A percentile compares a stretch with the other conserved stretches of the same genome.
Evolutionary conservation across 92 coral and sea anemone genomes (phyloP).

Genomic region (Actinostola sp.): DNA sequence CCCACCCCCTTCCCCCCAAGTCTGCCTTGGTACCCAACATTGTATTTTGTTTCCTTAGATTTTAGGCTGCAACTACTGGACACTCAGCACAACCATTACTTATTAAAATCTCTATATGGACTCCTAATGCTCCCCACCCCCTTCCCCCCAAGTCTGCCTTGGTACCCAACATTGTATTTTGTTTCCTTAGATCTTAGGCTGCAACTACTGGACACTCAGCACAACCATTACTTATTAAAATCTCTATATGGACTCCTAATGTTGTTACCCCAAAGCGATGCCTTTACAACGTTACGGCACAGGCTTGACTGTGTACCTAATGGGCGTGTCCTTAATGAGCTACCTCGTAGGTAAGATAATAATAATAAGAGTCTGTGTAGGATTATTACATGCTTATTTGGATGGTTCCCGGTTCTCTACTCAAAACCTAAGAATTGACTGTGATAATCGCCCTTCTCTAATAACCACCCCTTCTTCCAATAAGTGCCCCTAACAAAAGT

Average conservation of each 20-base stretch:
- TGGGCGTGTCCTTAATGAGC: slow-evolving; percentile 75
- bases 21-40: not conserved
- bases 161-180: not conserved
- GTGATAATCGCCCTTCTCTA: too few species aligned
- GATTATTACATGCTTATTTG: too few species aligned
- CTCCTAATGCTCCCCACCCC: too few species aligned
- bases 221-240: slow-evolving; percentile 88
- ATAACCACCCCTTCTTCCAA: too few species aligned
- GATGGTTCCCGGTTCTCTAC: too few species aligned
- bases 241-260: slow-evolving; percentile 92
- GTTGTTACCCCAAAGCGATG: slow-evolving; percentile 98
- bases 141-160: too few species aligned
- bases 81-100: slow-evolving; percentile 89
- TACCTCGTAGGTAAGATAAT: slow-evolving; percentile 42
- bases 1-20: too few species aligned
- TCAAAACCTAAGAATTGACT: too few species aligned
- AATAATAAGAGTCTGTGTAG: too few species aligned
- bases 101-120: slow-evolving; percentile 91
- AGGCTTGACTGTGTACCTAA: slow-evolving; percentile 98
- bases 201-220: slow-evolving; percentile 91
- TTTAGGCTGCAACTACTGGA: slow-evolving; percentile 83
- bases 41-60: slow-evolving; percentile 26
- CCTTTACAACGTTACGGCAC: slow-evolving; percentile 90
- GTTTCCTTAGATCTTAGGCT: slow-evolving; percentile 75
- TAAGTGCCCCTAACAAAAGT: too few species aligned